phyloP scores from a whole-genome alignment of 1,140 invertebrate species.

The Ganaspis sp. region DNA sequence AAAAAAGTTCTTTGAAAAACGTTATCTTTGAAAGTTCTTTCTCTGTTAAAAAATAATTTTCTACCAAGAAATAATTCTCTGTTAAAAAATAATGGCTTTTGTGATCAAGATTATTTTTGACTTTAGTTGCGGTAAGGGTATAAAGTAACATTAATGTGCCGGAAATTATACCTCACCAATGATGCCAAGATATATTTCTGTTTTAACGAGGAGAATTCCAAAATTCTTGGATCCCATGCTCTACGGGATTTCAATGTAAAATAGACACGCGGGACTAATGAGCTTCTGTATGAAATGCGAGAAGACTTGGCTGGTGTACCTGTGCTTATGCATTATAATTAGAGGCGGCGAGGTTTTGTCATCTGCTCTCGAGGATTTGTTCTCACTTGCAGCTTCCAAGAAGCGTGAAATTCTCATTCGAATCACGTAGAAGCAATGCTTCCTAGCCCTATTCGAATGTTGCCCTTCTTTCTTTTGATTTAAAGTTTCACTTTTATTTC shows the following conservation, averaged over 20 bases:
- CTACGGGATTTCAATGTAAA: slow-evolving; percentile 16
- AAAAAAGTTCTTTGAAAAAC: too few species aligned
- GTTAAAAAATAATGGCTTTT: too few species aligned
- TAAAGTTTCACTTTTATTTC: background rate
- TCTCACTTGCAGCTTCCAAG: background rate
- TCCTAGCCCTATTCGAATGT: slow-evolving; percentile 42
- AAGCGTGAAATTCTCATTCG: slow-evolving; percentile 46
- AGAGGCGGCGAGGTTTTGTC: slow-evolving; percentile 7
- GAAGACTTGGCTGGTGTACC: slow-evolving; percentile 5
- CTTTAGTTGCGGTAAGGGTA: too few species aligned
- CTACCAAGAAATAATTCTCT: too few species aligned
- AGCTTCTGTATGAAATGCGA: background rate
- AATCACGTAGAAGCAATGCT: slow-evolving; percentile 61
- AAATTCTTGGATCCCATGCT: background rate
- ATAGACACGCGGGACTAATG: slow-evolving; percentile 4
- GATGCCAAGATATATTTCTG: background rate
- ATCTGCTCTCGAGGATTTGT: background rate
- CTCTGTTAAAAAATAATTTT: too few species aligned
- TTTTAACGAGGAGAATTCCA: background rate
- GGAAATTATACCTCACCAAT: background rate
- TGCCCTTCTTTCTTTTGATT: slow-evolving; percentile 48
- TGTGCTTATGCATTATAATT: slow-evolving; percentile 14
- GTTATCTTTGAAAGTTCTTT: too few species aligned
- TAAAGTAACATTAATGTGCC: background rate
- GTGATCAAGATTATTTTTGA: background rate